Evolutionary conservation across 2,888 invertebrate genomes (phyloP), one percentile per base, ranked within the genome.

Genomic region (Trypoxylon attenuatum): DNA sequence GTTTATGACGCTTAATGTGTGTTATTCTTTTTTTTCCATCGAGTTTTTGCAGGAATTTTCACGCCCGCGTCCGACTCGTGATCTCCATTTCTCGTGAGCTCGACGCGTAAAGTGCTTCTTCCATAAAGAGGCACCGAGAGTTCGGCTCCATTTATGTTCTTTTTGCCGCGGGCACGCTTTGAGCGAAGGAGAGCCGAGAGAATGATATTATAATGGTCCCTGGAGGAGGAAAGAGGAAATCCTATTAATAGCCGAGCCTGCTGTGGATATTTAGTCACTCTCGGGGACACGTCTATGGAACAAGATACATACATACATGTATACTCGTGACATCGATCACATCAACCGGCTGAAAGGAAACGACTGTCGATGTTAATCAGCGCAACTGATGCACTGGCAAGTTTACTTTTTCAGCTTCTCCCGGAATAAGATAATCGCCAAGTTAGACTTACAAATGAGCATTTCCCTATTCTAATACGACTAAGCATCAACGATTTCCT

Each of bases 361-460:
- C 73, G 69, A 66, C 64, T 70, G 76, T 77, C 77, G 69, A 69
- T 68, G 62, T 71, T 77, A 73, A 77, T 77, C 76, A 79, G 78
- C 76, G 76, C 19, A 29, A 8, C 10, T 49, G 33, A 5, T 19
- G 23, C n/a, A 5, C n/a, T n/a, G n/a, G n/a, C n/a, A n/a, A n/a
- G n/a, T n/a, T n/a, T n/a, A n/a, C n/a, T n/a, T n/a, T n/a, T n/a
- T n/a, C n/a, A n/a, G n/a, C n/a, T n/a, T n/a, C n/a, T n/a, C n/a
- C n/a, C n/a, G n/a, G n/a, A n/a, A n/a, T n/a, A n/a, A n/a, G n/a
- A n/a, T n/a, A n/a, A n/a, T n/a, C n/a, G n/a, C n/a, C n/a, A n/a
- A n/a, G n/a, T n/a, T n/a, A n/a, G n/a, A n/a, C n/a, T n/a, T n/a
- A n/a, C n/a, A n/a, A n/a, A n/a, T n/a, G n/a, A n/a, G n/a, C n/a